These are phyloP conservation scores for Conopomorpha cramerella DNA, from an alignment of 1,140 invertebrate genomes.

Conservation along the genomic window DNA sequence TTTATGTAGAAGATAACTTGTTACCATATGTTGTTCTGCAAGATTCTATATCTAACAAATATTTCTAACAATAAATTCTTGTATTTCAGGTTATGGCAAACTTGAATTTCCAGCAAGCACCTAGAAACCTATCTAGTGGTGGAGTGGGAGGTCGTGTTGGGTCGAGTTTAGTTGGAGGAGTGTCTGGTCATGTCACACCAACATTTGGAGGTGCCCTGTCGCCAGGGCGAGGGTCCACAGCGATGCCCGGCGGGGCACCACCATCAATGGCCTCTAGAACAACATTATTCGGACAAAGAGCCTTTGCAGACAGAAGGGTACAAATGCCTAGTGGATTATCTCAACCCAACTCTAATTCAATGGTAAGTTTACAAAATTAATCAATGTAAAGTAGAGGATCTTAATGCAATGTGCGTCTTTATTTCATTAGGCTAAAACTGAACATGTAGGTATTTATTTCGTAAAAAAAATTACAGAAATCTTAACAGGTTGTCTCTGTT, in stretches of 20 bases:
- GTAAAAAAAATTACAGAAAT: no score
- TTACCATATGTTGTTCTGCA: no score
- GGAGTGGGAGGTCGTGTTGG: conserved; percentile 64
- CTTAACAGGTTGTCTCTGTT: no score
- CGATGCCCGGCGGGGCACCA: conserved; percentile 55
- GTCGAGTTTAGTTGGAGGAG: conserved; percentile 63
- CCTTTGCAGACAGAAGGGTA: conserved; percentile 74
- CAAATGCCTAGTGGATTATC: conserved; percentile 68
- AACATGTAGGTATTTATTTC: no score
- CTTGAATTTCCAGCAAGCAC: conserved; percentile 81
- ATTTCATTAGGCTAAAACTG: no score
- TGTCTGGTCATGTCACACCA: conserved; percentile 57
- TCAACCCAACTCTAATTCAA: conserved; percentile 64
- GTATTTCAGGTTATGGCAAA: conserved; percentile 74
- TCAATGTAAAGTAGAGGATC: no score
- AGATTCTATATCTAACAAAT: no score
- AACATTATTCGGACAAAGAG: conserved; percentile 74
- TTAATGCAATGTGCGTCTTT: no score
- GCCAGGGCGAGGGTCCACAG: conserved; percentile 49
- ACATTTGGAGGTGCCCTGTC: conserved; percentile 49
- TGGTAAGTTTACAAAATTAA: conserved; percentile 26
- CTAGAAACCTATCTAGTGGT: conserved; percentile 74
- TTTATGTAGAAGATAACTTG: no score
- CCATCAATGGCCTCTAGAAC: conserved; percentile 56
- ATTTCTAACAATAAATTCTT: no score